Percentiles rank a stretch among this genome's conserved stretches.
Evolutionary conservation across 1,140 invertebrate genomes (phyloP).

Genomic region (Lordiphosa stackelbergi): DNA sequence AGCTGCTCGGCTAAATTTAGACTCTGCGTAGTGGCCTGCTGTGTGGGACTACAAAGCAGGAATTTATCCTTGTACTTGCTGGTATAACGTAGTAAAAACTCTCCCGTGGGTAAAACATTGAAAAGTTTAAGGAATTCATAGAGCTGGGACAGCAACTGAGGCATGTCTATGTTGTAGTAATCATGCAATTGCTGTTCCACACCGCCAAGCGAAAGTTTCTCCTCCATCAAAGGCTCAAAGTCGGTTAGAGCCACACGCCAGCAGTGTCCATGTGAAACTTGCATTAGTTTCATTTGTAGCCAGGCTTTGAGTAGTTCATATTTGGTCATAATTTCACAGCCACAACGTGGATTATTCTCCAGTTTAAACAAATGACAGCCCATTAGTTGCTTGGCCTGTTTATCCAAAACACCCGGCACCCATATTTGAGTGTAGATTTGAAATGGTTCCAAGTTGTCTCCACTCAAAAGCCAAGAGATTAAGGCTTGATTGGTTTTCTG

Average conservation of each 20-base stretch:
- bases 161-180: constrained; percentile 41
- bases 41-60: constrained; percentile 42
- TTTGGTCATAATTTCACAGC: constrained; percentile 64
- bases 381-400: constrained; percentile 7
- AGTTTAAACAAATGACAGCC: constrained; percentile 55
- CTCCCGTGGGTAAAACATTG: constrained; percentile 27
- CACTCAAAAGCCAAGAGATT: constrained; percentile 10
- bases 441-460: background rate
- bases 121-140: constrained; percentile 59
- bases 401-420: constrained; percentile 8
- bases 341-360: constrained; percentile 64
- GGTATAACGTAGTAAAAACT: constrained; percentile 55
- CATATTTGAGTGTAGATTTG: constrained; percentile 31
- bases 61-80: constrained; percentile 57
- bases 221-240: constrained; percentile 43
- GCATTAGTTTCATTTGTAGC: constrained; percentile 54
- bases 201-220: constrained; percentile 29
- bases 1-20: constrained; percentile 42
- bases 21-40: constrained; percentile 28
- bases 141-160: constrained; percentile 41
- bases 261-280: constrained; percentile 30
- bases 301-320: constrained; percentile 62
- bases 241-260: constrained; percentile 38
- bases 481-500: constrained; percentile 29
- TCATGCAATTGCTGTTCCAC: constrained; percentile 49